Evolutionary conservation across 2,888 invertebrate species (phyloP).

Genomic region (Chrysotoxum bicinctum): DNA sequence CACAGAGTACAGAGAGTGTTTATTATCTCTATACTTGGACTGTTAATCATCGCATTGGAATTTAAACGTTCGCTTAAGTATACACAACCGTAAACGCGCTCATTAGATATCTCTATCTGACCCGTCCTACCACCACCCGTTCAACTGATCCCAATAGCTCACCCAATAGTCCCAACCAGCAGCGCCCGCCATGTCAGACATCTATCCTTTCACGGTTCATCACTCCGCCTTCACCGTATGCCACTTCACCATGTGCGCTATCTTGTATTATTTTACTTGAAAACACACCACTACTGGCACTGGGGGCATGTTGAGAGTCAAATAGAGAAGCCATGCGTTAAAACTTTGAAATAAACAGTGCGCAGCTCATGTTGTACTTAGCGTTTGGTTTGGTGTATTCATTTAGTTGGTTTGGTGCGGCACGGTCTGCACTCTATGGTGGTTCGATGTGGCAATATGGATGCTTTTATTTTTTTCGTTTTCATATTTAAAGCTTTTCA

Average conservation of each 20-base stretch:
- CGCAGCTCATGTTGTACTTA: conserved; percentile 49
- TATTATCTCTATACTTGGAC: conserved; percentile 80
- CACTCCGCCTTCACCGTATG: conserved; percentile 33
- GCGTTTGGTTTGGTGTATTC: background rate
- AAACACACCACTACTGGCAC: conserved; percentile 12
- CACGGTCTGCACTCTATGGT: background rate
- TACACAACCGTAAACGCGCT: conserved; percentile 72
- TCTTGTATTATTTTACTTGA: conserved; percentile 31
- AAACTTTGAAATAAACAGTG: conserved; percentile 58
- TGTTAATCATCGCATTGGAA: conserved; percentile 81
- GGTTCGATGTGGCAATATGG: conserved; percentile 1
- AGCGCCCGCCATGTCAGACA: conserved; percentile 40
- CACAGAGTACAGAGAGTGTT: conserved; percentile 55
- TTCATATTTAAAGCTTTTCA: conserved; percentile 31
- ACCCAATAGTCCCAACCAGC: background rate
- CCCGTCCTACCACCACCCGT: conserved; percentile 32
- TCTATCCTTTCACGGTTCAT: conserved; percentile 58
- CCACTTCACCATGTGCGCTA: conserved; percentile 30
- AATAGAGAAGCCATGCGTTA: conserved; percentile 54
- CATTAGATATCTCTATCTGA: conserved; percentile 71
- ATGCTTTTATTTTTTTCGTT: conserved; percentile 16
- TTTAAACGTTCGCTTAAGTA: conserved; percentile 77
- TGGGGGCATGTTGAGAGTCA: conserved; percentile 18
- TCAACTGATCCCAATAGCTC: background rate
- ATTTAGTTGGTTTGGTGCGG: background rate